Conservation (phyloP, 1,140 invertebrate genomes). For the Camponotus floridanus region DNA sequence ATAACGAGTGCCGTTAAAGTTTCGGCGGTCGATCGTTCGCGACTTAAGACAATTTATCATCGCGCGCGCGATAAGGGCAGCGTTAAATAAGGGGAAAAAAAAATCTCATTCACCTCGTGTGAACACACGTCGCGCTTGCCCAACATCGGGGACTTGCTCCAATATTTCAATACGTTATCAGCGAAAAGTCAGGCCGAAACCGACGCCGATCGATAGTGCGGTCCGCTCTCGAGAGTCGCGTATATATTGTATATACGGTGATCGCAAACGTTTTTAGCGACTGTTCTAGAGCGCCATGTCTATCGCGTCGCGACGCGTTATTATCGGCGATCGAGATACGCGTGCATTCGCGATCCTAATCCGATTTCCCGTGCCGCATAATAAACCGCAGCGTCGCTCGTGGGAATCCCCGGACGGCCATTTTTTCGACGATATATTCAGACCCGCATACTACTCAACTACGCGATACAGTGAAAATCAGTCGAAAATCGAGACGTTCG, state of each 20-base stretch:
- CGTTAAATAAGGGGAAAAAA: conserved; percentile 26
- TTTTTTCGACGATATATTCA: conserved; percentile 21
- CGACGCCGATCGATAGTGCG: conserved; percentile 61
- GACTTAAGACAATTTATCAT: conserved; percentile 4
- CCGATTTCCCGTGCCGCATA: conserved; percentile 40
- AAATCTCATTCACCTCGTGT: conserved; percentile 2
- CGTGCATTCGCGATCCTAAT: conserved; percentile 34
- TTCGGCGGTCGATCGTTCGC: conserved; percentile 16
- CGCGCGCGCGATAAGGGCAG: background rate
- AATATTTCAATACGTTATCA: conserved; percentile 73
- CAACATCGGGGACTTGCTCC: conserved; percentile 22
- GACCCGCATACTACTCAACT: background rate
- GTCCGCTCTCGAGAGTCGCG: background rate
- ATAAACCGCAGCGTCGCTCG: conserved; percentile 38
- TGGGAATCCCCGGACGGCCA: conserved; percentile 17
- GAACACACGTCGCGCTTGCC: background rate
- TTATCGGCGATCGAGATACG: conserved; percentile 39
- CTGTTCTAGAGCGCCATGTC: background rate
- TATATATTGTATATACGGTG: background rate
- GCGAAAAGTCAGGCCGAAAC: conserved; percentile 66
- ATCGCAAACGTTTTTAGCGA: conserved; percentile 30
- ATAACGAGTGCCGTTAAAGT: conserved; percentile 28
- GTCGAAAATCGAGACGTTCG: background rate
- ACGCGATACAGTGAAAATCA: conserved; percentile 2
- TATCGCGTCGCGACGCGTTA: background rate